Base-by-base conservation (phyloP, 1,140 invertebrate genomes). In the Eulimnadia texana region DNA sequence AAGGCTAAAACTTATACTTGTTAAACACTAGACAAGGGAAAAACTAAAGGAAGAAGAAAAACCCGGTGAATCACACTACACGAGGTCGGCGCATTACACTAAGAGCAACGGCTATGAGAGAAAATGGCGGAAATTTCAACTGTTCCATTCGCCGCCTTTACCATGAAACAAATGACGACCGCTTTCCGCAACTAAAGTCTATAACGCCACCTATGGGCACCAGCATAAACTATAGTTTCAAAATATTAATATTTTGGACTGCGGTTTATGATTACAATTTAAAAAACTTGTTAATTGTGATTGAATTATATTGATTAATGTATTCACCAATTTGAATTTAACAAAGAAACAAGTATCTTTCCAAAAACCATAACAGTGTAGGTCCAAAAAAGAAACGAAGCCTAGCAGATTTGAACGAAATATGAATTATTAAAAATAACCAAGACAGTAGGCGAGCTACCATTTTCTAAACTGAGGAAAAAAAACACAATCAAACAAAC, bases 111-210 rank as follows among this genome's bases (percentile, higher is more conserved):
- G 27, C 33, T 10, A 16, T 20, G 28, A 57, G 55, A 42, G 33
- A 57, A 57, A 33, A 57, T 57, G 55, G 55, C 55, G 55, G 55
- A 57, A 19, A 11, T 55, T 55, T 57, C 33, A n/a, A 28, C 27
- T 23, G 55, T 28, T 20, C 6, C 24, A 57, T 57, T 57, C 24
- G 55, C 55, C 24, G 55, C 33, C 33, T 16, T 42, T 57, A 29
- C 25, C 25, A 16, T 10, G 55, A 57, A 57, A 57, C 55, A 57
- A 57, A 57, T 57, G 55, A 57, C 27, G 24, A 57, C 22, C 55
- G 28, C 33, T 16, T 9, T 42, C 33, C 33, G 33, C 33, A 42
- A 9, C 16, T 9, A 42, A 6, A 9, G 6, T 16, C 33, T 16
- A 16, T 16, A 16, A 6, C 33, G 6, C 16, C 16, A 6, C 16